These are phyloP conservation scores for Syngnathoides biaculeatus DNA, from an alignment of 2,113 vertebrate genomes.

Conservation along the genomic window DNA sequence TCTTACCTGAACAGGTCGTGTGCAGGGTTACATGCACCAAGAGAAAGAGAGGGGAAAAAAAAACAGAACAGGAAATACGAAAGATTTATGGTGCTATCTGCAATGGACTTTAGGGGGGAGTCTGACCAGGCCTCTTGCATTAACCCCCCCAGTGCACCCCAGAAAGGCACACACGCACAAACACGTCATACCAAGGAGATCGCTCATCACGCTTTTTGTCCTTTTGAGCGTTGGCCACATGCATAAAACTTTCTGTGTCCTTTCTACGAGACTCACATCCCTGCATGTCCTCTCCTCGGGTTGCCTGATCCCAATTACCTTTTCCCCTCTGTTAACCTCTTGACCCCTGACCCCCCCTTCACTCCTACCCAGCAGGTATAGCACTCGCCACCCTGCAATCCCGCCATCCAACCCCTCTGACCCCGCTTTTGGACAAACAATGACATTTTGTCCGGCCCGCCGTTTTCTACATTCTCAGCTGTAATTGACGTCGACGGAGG, in stretches of 20 bases:
- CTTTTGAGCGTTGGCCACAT: background rate
- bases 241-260: background rate
- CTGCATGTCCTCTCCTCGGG: conserved; percentile 28
- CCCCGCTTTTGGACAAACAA: conserved; percentile 40
- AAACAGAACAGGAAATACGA: conserved; percentile 36
- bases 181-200: background rate
- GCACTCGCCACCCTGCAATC: conserved; percentile 66
- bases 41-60: conserved; percentile 7
- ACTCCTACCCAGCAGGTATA: conserved; percentile 70
- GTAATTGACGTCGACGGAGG: background rate
- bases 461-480: background rate
- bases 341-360: conserved; percentile 33
- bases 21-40: background rate
- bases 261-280: conserved; percentile 7
- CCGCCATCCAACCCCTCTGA: conserved; percentile 41
- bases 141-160: background rate
- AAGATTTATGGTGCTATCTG: conserved; percentile 38
- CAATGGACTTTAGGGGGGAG: conserved; percentile 35
- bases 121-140: background rate
- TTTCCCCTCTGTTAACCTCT: conserved; percentile 58
- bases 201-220: background rate
- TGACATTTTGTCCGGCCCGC: conserved; percentile 25
- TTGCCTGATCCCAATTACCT: conserved; percentile 66
- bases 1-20: background rate
- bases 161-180: conserved; percentile 7